phyloP scores from a whole-genome alignment of 2,797 vertebrate genomes.

The Hydrolagus colliei region DNA sequence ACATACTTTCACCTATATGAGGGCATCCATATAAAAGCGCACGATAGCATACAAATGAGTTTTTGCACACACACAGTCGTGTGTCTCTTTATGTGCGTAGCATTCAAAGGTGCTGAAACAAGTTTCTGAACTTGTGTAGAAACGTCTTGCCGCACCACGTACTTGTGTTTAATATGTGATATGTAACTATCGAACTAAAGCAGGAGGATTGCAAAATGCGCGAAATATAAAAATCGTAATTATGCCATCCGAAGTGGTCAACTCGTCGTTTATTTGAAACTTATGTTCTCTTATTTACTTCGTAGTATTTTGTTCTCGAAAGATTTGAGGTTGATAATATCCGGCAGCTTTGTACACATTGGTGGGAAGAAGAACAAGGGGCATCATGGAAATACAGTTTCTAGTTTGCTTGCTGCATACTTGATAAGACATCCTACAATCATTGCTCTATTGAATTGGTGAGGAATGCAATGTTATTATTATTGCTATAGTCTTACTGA shows the following conservation, averaged over 20 bases:
- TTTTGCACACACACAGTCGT: background rate
- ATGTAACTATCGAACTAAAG: too few relatives aligned
- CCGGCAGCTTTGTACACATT: background rate
- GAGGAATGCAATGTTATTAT: background rate
- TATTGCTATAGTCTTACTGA: too few relatives aligned
- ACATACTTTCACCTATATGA: background rate
- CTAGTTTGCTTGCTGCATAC: background rate
- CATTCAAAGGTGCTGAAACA: background rate
- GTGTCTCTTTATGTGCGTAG: background rate
- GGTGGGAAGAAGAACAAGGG: background rate
- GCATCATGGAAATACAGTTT: background rate
- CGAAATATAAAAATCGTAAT: too few relatives aligned
- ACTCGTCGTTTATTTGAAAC: too few relatives aligned
- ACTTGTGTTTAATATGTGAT: background rate
- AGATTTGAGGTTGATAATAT: too few relatives aligned
- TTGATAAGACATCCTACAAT: background rate
- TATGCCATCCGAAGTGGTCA: too few relatives aligned
- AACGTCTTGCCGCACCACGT: background rate
- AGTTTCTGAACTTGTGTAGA: background rate
- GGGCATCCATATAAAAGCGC: background rate
- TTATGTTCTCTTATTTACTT: too few relatives aligned
- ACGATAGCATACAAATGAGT: background rate
- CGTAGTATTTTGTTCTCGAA: background rate
- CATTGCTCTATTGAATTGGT: background rate
- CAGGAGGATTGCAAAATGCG: too few relatives aligned